phyloP scores from a whole-genome alignment of 2,888 invertebrate species.

The Marronus borbonicus region DNA sequence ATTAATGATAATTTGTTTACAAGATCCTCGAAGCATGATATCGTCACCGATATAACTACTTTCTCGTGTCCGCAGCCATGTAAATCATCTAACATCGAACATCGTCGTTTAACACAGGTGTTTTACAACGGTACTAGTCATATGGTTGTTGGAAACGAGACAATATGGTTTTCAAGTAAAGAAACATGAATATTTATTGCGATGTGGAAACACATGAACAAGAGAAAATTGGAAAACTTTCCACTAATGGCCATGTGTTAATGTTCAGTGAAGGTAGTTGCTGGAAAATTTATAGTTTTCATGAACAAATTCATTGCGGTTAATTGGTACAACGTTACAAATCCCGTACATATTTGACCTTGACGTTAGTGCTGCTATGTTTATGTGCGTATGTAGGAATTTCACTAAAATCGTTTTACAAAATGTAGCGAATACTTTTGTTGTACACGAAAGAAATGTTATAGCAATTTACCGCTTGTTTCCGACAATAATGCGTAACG shows the following conservation, averaged over 20 bases:
- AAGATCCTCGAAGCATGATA: too few species aligned
- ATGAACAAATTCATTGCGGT: too few species aligned
- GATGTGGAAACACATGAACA: background rate
- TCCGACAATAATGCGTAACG: background rate
- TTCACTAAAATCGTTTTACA: background rate
- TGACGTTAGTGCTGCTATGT: too few species aligned
- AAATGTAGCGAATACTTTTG: background rate
- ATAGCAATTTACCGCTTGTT: constrained; percentile 1
- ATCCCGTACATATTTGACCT: too few species aligned
- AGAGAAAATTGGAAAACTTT: constrained; percentile 1
- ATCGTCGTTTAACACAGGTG: background rate
- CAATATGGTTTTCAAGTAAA: background rate
- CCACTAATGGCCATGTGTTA: background rate
- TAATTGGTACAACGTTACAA: too few species aligned
- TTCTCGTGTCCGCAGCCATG: too few species aligned
- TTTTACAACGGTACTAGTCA: background rate
- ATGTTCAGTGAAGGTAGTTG: too few species aligned
- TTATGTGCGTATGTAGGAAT: too few species aligned
- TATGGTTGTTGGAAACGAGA: background rate
- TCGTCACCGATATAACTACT: too few species aligned
- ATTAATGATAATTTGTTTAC: constrained; percentile 27
- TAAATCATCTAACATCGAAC: too few species aligned
- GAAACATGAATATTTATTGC: background rate
- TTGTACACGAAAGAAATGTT: background rate
- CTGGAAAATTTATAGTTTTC: too few species aligned